These are phyloP conservation scores for Gorsachius magnificus DNA, from an alignment of 2,797 vertebrate species.

Conservation along the genomic window DNA sequence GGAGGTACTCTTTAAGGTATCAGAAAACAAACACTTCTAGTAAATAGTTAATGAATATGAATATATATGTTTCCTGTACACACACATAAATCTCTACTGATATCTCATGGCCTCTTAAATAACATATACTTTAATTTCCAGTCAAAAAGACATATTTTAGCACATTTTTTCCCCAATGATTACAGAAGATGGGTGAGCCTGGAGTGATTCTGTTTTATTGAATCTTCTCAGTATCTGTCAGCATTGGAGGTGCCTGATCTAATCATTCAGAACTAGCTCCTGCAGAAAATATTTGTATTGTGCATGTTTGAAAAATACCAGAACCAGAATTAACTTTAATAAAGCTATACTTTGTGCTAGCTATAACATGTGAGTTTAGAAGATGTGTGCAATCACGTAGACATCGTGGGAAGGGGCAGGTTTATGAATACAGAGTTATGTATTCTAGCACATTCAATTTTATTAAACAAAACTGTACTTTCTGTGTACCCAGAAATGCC, in stretches of 20 bases:
- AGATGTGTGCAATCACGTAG: background rate
- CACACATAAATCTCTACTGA: background rate
- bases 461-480: background rate
- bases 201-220: conserved; percentile 2
- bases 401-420: fast-evolving
- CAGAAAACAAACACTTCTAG: background rate
- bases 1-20: background rate
- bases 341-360: background rate
- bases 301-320: background rate
- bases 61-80: background rate
- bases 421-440: background rate
- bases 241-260: background rate
- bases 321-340: background rate
- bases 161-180: background rate
- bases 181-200: background rate
- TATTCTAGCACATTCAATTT: background rate
- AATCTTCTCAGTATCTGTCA: background rate
- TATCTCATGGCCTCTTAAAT: background rate
- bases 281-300: background rate
- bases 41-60: background rate
- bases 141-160: background rate
- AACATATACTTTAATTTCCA: background rate
- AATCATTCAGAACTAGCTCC: background rate
- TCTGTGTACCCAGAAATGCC: background rate
- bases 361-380: background rate